Conservation (phyloP, 2,113 vertebrate genomes). For the Marmota monax region DNA sequence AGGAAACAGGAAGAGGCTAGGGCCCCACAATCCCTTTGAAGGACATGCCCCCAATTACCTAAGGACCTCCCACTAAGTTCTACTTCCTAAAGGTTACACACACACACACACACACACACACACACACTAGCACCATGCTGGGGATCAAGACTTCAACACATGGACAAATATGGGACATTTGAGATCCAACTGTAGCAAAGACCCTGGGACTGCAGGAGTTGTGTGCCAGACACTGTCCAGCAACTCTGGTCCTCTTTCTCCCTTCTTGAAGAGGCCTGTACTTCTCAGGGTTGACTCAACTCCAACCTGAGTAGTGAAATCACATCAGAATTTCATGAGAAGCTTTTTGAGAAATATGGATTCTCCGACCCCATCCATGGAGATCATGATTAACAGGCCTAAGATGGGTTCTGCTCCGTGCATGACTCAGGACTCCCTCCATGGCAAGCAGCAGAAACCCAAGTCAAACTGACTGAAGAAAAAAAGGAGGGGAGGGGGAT, state of each 20-base stretch:
- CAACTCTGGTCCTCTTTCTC: not conserved
- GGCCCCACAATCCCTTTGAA: too few species aligned
- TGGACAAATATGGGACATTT: not conserved
- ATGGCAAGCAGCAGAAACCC: not conserved
- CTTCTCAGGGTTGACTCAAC: not conserved
- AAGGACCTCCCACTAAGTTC: not conserved
- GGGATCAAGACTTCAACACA: not conserved
- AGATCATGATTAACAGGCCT: not conserved
- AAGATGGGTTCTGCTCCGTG: not conserved
- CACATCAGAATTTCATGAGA: not conserved
- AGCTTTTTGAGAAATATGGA: not conserved
- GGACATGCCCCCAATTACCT: too few species aligned
- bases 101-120: not conserved
- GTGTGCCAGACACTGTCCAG: accelerated
- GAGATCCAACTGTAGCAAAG: not conserved
- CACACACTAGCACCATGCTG: not conserved
- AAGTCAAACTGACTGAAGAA: not conserved
- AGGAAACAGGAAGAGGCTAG: not conserved
- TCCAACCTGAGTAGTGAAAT: not conserved
- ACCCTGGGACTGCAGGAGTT: not conserved
- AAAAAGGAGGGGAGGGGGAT: not conserved
- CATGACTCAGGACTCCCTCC: not conserved
- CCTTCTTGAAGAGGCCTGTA: not conserved
- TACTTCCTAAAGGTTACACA: not conserved
- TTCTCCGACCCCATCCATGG: not conserved